Evolutionary conservation across 92 coral and sea anemone species (phyloP).

Genomic region (Phymanthus crucifer): DNA sequence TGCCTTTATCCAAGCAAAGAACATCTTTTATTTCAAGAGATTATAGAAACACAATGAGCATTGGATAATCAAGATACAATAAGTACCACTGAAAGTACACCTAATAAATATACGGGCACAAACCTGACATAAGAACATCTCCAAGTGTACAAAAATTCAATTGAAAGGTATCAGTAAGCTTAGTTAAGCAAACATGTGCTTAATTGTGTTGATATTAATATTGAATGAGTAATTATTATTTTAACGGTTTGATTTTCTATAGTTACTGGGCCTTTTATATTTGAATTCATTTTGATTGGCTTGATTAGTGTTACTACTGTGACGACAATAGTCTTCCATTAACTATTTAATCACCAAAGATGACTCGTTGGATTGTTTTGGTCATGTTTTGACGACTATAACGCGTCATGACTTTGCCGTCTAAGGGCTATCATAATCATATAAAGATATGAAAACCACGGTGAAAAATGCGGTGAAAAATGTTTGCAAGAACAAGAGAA

Average conservation of each 20-base stretch:
- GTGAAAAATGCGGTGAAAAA: background rate
- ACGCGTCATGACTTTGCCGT: background rate
- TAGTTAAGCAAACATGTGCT: background rate
- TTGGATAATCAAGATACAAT: background rate
- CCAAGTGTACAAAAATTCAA: background rate
- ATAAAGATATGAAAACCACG: background rate
- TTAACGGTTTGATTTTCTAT: slow-evolving; percentile 5
- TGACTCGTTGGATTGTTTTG: background rate
- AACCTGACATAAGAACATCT: background rate
- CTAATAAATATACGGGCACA: background rate
- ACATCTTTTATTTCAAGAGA: background rate
- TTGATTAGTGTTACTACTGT: slow-evolving; percentile 20
- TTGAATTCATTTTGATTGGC: slow-evolving; percentile 16
- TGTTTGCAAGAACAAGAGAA: slow-evolving; percentile 60
- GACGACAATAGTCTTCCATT: slow-evolving; percentile 1
- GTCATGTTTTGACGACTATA: background rate
- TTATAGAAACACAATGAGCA: background rate
- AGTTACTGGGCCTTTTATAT: background rate
- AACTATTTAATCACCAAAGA: slow-evolving; percentile 5
- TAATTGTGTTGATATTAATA: background rate
- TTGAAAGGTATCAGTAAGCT: background rate
- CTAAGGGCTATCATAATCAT: background rate
- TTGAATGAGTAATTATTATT: background rate
- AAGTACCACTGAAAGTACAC: background rate
- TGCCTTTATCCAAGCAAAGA: background rate